phyloP scores from a whole-genome alignment of 1,140 invertebrate species.

The Matsumurasca onukii region DNA sequence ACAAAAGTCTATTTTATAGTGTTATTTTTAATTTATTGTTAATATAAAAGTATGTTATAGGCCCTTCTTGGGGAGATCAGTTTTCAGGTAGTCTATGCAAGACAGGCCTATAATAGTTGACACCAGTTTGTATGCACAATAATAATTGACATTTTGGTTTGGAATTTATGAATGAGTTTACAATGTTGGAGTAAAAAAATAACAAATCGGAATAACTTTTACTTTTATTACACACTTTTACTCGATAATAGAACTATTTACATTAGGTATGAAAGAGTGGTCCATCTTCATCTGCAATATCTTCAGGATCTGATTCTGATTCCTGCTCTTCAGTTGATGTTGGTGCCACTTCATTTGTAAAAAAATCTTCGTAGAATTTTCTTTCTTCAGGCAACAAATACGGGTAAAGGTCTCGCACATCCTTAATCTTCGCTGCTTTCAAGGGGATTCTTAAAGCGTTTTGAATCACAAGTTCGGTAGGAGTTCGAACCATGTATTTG shows the following conservation, averaged over 20 bases:
- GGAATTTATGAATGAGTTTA: background rate
- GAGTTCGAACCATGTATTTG: slow-evolving; percentile 15
- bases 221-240: slow-evolving; percentile 7
- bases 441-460: slow-evolving; percentile 6
- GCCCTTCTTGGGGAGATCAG: slow-evolving; percentile 18
- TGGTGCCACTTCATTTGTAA: too few species aligned
- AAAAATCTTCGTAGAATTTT: slow-evolving; percentile 20
- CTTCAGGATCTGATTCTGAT: slow-evolving; percentile 23
- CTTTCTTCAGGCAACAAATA: slow-evolving; percentile 17
- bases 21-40: slow-evolving; percentile 1
- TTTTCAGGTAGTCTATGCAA: slow-evolving; percentile 26
- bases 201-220: slow-evolving; percentile 8
- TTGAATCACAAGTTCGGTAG: background rate
- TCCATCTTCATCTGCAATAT: slow-evolving; percentile 25
- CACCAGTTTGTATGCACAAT: background rate
- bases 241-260: slow-evolving; percentile 20
- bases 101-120: slow-evolving; percentile 13
- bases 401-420: slow-evolving; percentile 14
- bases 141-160: background rate
- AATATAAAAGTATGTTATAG: slow-evolving; percentile 19
- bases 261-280: slow-evolving; percentile 11
- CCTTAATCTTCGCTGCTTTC: slow-evolving; percentile 23
- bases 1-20: background rate
- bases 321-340: too few species aligned
- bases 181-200: slow-evolving; percentile 13